Percentiles rank a stretch among this genome's conserved stretches.
These are phyloP conservation scores for Ormyrus labotus DNA, from an alignment of 2,888 invertebrate species.

Conservation along the genomic window DNA sequence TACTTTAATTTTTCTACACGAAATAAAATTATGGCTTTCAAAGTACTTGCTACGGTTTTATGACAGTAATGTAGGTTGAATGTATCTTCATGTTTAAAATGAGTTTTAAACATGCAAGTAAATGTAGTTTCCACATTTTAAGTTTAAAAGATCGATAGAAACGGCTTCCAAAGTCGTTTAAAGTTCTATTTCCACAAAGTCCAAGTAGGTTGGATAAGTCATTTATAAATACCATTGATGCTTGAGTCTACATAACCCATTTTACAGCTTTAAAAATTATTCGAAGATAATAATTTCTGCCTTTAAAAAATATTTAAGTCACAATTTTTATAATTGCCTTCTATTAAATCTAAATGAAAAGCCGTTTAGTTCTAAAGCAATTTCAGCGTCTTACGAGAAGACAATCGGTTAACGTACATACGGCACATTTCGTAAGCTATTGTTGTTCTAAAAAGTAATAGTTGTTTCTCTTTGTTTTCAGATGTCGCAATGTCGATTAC, in stretches of 20 bases:
- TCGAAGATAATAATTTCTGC: not conserved
- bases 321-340: not conserved
- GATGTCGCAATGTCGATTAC: slow-evolving; percentile 64
- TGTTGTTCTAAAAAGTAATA: too few relatives aligned
- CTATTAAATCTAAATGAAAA: too few relatives aligned
- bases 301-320: not conserved
- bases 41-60: too few relatives aligned
- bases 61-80: too few relatives aligned
- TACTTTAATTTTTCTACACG: too few relatives aligned
- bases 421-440: too few relatives aligned
- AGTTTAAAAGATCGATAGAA: slow-evolving; percentile 9
- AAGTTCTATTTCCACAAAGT: slow-evolving; percentile 5
- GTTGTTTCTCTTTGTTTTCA: slow-evolving; percentile 60
- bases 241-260: not conserved
- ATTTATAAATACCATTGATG: not conserved
- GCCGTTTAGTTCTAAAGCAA: too few relatives aligned
- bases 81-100: not conserved
- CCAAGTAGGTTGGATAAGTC: slow-evolving; percentile 6
- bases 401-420: too few relatives aligned
- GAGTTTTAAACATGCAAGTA: slow-evolving; percentile 11
- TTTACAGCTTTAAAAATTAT: not conserved
- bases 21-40: too few relatives aligned
- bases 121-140: not conserved
- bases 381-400: too few relatives aligned
- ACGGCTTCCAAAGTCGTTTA: not conserved